Evolutionary conservation across 1,140 invertebrate species (phyloP), one percentile per base, ranked within the genome.

Genomic region (Zaprionus davidi): DNA sequence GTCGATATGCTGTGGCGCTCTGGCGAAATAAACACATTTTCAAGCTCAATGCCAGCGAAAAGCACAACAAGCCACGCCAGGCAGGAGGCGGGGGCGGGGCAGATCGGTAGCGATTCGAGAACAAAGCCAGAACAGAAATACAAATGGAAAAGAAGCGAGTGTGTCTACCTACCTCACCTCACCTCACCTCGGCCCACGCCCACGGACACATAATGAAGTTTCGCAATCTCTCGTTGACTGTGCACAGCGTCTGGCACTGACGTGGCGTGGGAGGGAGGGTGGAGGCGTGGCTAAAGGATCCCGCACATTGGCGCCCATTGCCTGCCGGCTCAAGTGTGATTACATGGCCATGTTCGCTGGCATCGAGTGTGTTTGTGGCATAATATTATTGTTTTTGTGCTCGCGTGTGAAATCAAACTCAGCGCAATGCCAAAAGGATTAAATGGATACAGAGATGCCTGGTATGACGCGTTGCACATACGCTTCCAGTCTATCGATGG

Each of bases 371-470:
- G 84, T 90, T 88, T 88, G 84, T 88, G 84, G 84, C 84, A 88
- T 88, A 88, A 88, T 88, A 88, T 88, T 88, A 88, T 88, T 88
- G 84, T 88, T 88, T 88, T 81, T 88, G 84, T 88, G 84, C 84
- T 88, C 84, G 84, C 84, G 84, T 88, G 84, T 76, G 84, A 88
- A 88, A 88, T 88, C 85, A 88, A 88, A 88, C 85, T 81, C 84
- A 79, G 81, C 84, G 81, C 81, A 76, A 75, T 86, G 83, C 85
- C 85, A 81, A 88, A 88, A 88, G 85, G 85, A 88, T 88, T 88
- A 88, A 88, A 90, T 84, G 81, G 85, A 90, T 88, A 81, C 81
- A 71, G 38, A 69, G 67, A 51, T 9, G 46, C 17, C 73, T 38
- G 74, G 55, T 53, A 82, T 75, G 74, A 66, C 71, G 75, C 58